Base-by-base conservation (phyloP, 2,113 vertebrate genomes). In the Burhinus bistriatus region DNA sequence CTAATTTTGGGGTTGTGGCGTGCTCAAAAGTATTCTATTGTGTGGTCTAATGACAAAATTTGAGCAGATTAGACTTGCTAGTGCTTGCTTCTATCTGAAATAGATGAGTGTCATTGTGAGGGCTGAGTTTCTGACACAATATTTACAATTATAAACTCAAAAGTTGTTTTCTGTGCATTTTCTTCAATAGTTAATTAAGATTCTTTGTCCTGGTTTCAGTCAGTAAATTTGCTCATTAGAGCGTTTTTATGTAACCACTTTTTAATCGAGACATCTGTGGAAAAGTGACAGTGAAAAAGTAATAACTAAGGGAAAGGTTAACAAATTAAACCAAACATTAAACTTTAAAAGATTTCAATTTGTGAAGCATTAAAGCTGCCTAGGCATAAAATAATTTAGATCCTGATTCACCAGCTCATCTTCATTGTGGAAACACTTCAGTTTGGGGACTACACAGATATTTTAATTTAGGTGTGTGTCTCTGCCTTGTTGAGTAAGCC, bases 141-240 rank as follows among this genome's bases (percentile, higher is more conserved):
- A 92, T 94, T 97, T 95, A 80, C 93, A 83, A 34, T 89, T 96
- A 88, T 55, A 88, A 87, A 83, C 54, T 58, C 68, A 72, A n/a
- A 94, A 91, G 42, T 90, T 83, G 45, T 65, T 89, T 94, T 93
- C 83, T 90, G 26, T 90, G 62, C 42, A 71, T 84, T 93, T 94
- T 80, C 78, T 95, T 90, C 47, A 95, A 62, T 81, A 90, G 45
- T 30, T 47, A 80, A 73, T 93, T 92, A 88, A 36, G n/a, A 80
- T 19, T 73, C 85, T 86, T 95, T 94, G 76, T 96, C 72, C 80
- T 88, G 58, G 32, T 62, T 92, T 93, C 83, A 90, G 47, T 81
- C 36, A 51, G 76, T 59, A 95, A 62, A 81, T 81, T 96, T 92
- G 72, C 64, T 90, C 64, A 68, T 95, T 90, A 93, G 45, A 73